A percentile compares a stretch with the other conserved stretches of the same genome.
phyloP scores from a whole-genome alignment of 1,140 invertebrate species.

The Drosophila ercepeae region DNA sequence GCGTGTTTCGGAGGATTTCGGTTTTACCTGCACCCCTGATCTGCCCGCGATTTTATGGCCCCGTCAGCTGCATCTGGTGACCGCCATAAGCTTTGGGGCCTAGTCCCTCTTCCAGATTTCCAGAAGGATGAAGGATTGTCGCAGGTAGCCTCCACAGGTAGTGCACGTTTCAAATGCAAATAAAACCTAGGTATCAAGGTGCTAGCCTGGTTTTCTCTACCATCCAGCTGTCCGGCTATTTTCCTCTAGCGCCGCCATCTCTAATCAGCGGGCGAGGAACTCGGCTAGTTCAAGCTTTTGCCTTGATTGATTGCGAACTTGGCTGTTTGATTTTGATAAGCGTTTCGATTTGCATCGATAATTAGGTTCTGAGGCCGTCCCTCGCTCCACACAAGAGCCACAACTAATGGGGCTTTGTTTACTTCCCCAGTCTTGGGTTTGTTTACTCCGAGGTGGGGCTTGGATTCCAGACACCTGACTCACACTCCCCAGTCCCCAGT shows the following conservation, averaged over 20 bases:
- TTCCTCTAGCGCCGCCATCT: neutral
- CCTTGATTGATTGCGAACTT: constrained; percentile 47
- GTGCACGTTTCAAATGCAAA: too few relatives aligned
- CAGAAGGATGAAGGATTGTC: neutral
- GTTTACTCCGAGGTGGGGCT: neutral
- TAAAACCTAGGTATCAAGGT: neutral
- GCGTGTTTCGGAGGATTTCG: constrained; percentile 27
- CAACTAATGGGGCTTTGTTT: too few relatives aligned
- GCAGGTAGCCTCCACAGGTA: constrained; percentile 3
- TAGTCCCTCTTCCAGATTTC: neutral
- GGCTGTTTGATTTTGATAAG: constrained; percentile 34
- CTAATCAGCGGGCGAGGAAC: constrained; percentile 19
- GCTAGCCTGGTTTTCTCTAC: too few relatives aligned
- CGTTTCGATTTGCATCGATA: constrained; percentile 40
- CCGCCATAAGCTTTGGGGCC: neutral
- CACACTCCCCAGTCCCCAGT: neutral
- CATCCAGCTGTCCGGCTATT: too few relatives aligned
- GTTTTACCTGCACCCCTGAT: constrained; percentile 25
- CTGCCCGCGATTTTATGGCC: neutral
- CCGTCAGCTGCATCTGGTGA: neutral
- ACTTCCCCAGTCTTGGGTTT: neutral
- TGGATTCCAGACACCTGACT: neutral
- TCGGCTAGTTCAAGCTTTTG: constrained; percentile 36
- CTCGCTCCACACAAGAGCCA: neutral
- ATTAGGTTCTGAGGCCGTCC: neutral